Conservation (phyloP, 2,113 vertebrate species). For the Pitta sordida region DNA sequence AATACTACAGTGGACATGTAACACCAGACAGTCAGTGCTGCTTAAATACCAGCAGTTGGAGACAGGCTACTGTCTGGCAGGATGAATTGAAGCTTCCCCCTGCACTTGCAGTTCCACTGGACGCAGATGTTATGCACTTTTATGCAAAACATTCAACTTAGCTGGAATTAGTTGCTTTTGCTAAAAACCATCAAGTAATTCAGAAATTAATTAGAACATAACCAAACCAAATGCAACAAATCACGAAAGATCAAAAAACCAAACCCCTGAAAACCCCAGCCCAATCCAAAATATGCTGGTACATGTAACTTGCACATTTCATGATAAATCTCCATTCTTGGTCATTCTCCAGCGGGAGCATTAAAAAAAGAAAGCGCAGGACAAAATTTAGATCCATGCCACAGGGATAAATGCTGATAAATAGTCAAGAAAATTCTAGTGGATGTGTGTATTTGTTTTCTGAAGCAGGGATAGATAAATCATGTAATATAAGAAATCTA, state of each 20-base stretch:
- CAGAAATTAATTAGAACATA: not conserved
- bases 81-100: not conserved
- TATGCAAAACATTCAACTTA: not conserved
- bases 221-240: not conserved
- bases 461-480: not conserved
- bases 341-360: not conserved
- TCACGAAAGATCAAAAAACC: not conserved
- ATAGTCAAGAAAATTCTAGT: slow-evolving; percentile 31
- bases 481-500: slow-evolving; percentile 10
- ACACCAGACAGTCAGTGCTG: not conserved
- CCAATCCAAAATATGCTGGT: not conserved
- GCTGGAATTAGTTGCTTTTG: not conserved
- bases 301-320: not conserved
- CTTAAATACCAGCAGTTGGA: not conserved
- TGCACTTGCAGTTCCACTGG: not conserved
- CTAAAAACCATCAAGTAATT: not conserved
- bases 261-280: not conserved
- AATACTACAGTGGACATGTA: not conserved
- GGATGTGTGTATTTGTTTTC: slow-evolving; percentile 26
- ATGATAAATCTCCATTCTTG: not conserved
- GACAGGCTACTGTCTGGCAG: not conserved
- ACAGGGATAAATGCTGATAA: slow-evolving; percentile 17
- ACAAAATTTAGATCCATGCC: not conserved
- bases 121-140: not conserved
- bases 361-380: not conserved